Evolutionary conservation across 2,797 vertebrate genomes (phyloP), one percentile per base, ranked within the genome.

Genomic region (Onychomys torridus): DNA sequence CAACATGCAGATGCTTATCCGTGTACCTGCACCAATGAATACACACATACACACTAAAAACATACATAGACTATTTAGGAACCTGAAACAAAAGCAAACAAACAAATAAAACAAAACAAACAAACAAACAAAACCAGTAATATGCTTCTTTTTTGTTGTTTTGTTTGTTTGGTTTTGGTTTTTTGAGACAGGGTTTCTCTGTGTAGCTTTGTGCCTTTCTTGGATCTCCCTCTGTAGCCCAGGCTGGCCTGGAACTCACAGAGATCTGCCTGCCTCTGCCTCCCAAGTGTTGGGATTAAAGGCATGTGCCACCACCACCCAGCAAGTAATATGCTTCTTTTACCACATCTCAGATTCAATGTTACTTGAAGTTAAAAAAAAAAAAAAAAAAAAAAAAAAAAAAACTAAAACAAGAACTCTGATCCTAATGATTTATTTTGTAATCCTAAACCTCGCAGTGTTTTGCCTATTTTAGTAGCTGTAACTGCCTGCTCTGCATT

Each of bases 21-120:
- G 19, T 49, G 6, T 13, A 37, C 1, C 0, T 6, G 8, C 21
- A 55, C 2, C 2, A 5, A 17, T n/a, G 46, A 46, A 71, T 43
- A 86, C 32, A 67, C 21, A 34, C 27, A 63, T 9, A 79, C 57
- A 83, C n/a, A 83, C 55, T 37, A 59, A 59, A 40, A 61, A 61
- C 27, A 61, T 16, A 61, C 3, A 61, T 29, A 40, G 17, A 57
- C 34, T 37, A 43, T 63, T 14, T 23, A 55, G 14, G 17, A 82
- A 9, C 10, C 13, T 81, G 7, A 87, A 34, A 23, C 14, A 71
- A 95, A 83, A 90, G 49, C 14, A 40, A 29, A 37, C 78, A 25
- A 29, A 23, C 21, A 61, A 12, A 65, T 7, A n/a, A 11, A 40
- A 25, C 4, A 69, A 69, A 69, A 32, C 14, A 73, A 73, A 23